These are phyloP conservation scores for Sebastes steindachneri DNA, from an alignment of 2,797 vertebrate genomes.

Conservation along the genomic window DNA sequence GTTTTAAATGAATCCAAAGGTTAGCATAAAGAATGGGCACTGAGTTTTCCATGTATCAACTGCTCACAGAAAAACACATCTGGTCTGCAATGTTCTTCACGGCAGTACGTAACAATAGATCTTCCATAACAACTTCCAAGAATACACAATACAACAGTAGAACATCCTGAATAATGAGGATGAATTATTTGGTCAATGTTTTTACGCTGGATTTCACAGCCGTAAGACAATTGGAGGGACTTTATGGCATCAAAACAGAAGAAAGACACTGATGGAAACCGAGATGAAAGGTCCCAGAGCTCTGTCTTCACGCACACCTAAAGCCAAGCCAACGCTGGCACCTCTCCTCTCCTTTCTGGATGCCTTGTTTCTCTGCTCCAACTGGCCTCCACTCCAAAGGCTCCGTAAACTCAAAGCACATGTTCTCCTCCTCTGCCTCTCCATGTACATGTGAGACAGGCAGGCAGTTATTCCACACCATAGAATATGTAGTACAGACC, in stretches of 20 bases:
- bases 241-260: neutral
- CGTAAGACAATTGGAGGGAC: neutral
- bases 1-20: neutral
- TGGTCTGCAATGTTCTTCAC: neutral
- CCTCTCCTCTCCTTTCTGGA: slow-evolving; percentile 31
- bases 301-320: slow-evolving; percentile 40
- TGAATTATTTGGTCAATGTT: neutral
- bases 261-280: slow-evolving; percentile 1
- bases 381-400: slow-evolving; percentile 65
- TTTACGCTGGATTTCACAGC: neutral
- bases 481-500: slow-evolving; percentile 32
- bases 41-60: neutral
- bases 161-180: neutral
- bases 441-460: slow-evolving; percentile 53
- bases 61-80: slow-evolving; percentile 1
- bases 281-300: slow-evolving; percentile 31
- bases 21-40: neutral
- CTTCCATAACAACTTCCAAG: slow-evolving; percentile 3
- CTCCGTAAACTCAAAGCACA: slow-evolving; percentile 69
- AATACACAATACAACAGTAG: neutral
- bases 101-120: neutral
- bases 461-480: slow-evolving; percentile 37
- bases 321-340: slow-evolving; percentile 51
- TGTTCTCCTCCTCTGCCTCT: slow-evolving; percentile 53
- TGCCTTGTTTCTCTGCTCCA: slow-evolving; percentile 50